These are phyloP conservation scores for Hephaestus fuliginosus DNA, from an alignment of 2,797 vertebrate genomes.

Conservation along the genomic window DNA sequence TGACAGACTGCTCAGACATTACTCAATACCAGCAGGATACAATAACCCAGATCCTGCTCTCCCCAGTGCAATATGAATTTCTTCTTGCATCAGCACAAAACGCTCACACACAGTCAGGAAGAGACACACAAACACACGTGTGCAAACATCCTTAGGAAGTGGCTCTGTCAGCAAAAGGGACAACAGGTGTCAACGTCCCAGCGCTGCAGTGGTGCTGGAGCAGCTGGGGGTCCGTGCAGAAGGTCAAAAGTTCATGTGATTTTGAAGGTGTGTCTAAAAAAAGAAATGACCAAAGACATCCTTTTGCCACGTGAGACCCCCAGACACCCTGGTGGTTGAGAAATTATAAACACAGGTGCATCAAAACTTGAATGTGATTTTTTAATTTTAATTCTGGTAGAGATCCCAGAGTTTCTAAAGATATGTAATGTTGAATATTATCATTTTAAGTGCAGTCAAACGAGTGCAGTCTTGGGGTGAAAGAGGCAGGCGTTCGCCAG, in stretches of 20 bases:
- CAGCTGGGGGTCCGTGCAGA: constrained; percentile 3
- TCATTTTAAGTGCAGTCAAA: neutral
- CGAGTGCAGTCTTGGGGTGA: neutral
- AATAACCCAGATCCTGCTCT: constrained; percentile 59
- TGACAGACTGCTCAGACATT: constrained; percentile 63
- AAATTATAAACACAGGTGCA: neutral
- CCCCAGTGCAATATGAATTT: constrained; percentile 58
- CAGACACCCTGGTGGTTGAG: neutral
- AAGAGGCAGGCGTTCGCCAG: neutral
- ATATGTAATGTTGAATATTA: neutral
- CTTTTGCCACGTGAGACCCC: neutral
- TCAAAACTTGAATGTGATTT: neutral
- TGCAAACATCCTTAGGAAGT: constrained; percentile 19
- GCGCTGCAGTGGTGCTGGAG: constrained; percentile 20
- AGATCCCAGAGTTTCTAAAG: neutral
- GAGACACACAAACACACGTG: constrained; percentile 6
- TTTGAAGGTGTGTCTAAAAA: constrained; percentile 2
- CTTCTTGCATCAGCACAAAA: constrained; percentile 64
- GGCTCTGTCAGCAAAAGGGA: constrained; percentile 51
- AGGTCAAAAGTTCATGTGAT: constrained; percentile 42
- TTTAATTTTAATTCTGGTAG: neutral
- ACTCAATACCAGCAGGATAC: constrained; percentile 56
- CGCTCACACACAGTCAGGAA: constrained; percentile 12
- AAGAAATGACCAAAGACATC: neutral
- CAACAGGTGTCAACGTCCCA: constrained; percentile 43